phyloP scores from a whole-genome alignment of 1,140 invertebrate species.

The Gryon sp. region DNA sequence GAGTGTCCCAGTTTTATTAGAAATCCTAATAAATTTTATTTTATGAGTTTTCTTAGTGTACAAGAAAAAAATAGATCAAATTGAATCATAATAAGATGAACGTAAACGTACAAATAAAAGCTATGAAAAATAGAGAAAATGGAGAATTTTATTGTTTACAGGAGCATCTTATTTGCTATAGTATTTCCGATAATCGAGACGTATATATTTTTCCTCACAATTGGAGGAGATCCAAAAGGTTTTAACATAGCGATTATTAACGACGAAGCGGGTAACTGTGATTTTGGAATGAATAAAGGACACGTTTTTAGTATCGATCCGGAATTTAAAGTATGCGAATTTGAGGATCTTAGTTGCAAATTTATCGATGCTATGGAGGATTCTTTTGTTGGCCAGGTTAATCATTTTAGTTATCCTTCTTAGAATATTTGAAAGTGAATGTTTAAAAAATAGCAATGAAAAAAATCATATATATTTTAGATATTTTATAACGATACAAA shows the following conservation, averaged over 20 bases:
- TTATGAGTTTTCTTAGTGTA: no score
- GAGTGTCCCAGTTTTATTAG: no score
- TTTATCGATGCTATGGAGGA: conserved; percentile 80
- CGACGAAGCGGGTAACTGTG: conserved; percentile 81
- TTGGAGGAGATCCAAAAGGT: conserved; percentile 88
- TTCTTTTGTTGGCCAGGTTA: conserved; percentile 76
- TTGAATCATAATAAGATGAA: no score
- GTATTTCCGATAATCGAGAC: conserved; percentile 90
- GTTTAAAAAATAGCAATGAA: background rate
- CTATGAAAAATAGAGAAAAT: no score
- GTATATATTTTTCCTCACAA: conserved; percentile 88
- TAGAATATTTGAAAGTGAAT: background rate
- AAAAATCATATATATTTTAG: conserved; percentile 68
- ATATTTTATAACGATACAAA: conserved; percentile 80
- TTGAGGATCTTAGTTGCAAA: conserved; percentile 81
- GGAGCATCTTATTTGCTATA: conserved; percentile 88
- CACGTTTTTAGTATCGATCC: conserved; percentile 62
- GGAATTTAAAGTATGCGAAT: conserved; percentile 75
- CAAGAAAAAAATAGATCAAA: conserved; percentile 57
- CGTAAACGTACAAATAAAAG: no score
- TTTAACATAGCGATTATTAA: conserved; percentile 88
- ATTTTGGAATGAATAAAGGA: conserved; percentile 70
- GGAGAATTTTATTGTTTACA: no score
- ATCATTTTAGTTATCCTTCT: conserved; percentile 8
- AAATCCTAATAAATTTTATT: no score